Evolutionary conservation across 2,888 invertebrate genomes (phyloP).

Genomic region (Rhagophthalmus giganteus): DNA sequence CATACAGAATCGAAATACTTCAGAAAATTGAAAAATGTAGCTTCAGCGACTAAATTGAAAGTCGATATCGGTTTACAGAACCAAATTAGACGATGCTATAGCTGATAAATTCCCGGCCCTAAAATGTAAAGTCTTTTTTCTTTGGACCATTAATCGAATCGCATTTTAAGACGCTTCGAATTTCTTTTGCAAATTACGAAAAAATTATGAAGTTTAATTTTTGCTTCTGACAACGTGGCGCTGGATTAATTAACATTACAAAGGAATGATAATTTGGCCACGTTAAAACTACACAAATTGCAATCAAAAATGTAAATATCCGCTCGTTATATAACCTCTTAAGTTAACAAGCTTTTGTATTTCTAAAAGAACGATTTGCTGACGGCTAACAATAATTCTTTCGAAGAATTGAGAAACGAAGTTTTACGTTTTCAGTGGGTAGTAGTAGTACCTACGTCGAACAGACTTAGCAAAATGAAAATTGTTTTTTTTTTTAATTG

Average conservation of each 20-base stretch:
- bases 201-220: conserved; percentile 26
- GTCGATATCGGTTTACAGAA: conserved; percentile 26
- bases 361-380: conserved; percentile 20
- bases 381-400: conserved; percentile 9
- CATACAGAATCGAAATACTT: conserved; percentile 26
- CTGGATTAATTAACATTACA: conserved; percentile 26
- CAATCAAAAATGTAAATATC: conserved; percentile 31
- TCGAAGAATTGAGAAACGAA: no score
- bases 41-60: conserved; percentile 24
- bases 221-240: conserved; percentile 21
- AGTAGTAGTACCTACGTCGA: no score
- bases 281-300: conserved; percentile 29
- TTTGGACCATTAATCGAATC: conserved; percentile 23
- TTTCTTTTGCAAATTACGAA: conserved; percentile 17
- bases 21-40: conserved; percentile 27
- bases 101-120: conserved; percentile 18
- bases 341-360: conserved; percentile 25
- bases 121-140: conserved; percentile 16
- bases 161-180: conserved; percentile 7
- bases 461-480: no score
- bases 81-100: conserved; percentile 19
- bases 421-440: no score
- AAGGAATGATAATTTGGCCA: conserved; percentile 25
- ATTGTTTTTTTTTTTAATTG: no score
- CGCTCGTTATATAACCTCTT: conserved; percentile 25